Conservation (phyloP, 2,888 invertebrate species). For the Hydrotaea diabolus region DNA sequence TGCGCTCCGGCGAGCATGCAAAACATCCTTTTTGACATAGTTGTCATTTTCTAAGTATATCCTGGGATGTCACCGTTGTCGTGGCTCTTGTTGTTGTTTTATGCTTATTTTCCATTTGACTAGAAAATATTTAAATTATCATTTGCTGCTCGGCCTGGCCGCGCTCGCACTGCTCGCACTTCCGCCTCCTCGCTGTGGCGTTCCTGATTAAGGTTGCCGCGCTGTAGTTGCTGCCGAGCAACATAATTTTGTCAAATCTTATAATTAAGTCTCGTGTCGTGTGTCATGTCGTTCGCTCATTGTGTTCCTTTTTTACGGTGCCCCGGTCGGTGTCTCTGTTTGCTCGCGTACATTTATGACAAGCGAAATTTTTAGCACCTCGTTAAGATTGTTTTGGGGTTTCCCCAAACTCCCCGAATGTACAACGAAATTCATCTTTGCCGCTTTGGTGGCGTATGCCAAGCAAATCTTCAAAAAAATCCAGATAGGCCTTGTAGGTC, state of each 20-base stretch:
- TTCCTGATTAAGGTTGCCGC: constrained; percentile 2
- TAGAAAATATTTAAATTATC: constrained; percentile 48
- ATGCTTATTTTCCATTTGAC: constrained; percentile 53
- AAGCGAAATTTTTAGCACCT: constrained; percentile 52
- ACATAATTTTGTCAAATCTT: constrained; percentile 58
- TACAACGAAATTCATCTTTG: constrained; percentile 4
- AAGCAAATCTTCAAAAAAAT: not conserved
- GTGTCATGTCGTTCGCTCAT: constrained; percentile 38
- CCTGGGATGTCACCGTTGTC: not conserved
- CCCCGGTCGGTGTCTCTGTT: not conserved
- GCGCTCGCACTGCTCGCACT: not conserved
- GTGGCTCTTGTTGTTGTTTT: constrained; percentile 34
- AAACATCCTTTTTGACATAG: constrained; percentile 37
- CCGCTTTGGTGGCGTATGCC: not conserved
- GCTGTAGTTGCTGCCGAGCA: constrained; percentile 29
- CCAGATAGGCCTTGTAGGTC: not conserved
- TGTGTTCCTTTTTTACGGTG: not conserved
- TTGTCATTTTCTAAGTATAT: constrained; percentile 31
- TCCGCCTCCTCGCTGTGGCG: too few species aligned
- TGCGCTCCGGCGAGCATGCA: not conserved
- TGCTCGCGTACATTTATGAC: constrained; percentile 9
- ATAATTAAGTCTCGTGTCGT: constrained; percentile 54
- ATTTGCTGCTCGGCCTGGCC: not conserved
- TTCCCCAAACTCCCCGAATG: not conserved
- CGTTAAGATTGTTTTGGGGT: constrained; percentile 46